These are phyloP conservation scores for Pseudochaenichthys georgianus DNA, from an alignment of 2,797 vertebrate genomes.

Conservation along the genomic window DNA sequence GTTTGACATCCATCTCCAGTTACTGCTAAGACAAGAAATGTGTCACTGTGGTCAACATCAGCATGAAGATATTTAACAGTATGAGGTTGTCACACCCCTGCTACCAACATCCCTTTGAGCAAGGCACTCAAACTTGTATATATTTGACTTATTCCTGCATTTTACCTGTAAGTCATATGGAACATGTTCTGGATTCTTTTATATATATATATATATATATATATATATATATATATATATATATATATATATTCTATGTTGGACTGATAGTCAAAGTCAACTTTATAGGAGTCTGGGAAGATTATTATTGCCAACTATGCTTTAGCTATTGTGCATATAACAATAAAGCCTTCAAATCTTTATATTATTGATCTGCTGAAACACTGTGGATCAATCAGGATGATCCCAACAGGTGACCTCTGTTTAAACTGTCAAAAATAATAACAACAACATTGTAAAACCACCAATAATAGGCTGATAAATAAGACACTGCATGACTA, in stretches of 20 bases:
- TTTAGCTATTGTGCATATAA: too few species aligned
- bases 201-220: too few species aligned
- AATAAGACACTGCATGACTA: neutral
- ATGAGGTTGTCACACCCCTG: neutral
- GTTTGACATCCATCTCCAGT: neutral
- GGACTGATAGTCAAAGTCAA: too few species aligned
- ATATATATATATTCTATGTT: too few species aligned
- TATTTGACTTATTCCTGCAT: too few species aligned
- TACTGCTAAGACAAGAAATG: neutral
- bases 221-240: fast-evolving
- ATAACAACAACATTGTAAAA: neutral
- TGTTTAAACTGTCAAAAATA: neutral
- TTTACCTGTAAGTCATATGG: too few species aligned
- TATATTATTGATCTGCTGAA: neutral
- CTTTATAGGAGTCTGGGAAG: too few species aligned
- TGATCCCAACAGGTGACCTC: neutral
- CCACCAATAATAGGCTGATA: too few species aligned
- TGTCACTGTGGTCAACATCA: neutral
- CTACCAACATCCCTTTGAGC: neutral
- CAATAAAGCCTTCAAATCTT: too few species aligned
- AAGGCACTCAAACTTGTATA: neutral
- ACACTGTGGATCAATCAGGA: neutral
- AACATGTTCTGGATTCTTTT: too few species aligned
- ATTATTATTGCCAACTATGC: too few species aligned
- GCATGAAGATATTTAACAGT: neutral